Percentiles rank a stretch among this genome's conserved stretches.
Conservation (phyloP, 2,113 vertebrate genomes). For the Sitta europaea region DNA sequence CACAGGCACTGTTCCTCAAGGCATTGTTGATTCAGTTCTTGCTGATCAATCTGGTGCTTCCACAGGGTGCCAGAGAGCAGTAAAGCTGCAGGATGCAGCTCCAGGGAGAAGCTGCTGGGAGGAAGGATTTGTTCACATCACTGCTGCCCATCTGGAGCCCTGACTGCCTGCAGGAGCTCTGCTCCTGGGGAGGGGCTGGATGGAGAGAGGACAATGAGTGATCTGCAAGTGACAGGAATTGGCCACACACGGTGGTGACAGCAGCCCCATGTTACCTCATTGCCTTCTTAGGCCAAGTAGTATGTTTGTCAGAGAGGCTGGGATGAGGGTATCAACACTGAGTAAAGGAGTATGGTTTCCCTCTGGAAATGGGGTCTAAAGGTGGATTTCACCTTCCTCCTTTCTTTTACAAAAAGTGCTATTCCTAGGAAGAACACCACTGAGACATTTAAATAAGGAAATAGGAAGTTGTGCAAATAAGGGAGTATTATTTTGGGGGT, state of each 20-base stretch:
- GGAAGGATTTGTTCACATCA: neutral
- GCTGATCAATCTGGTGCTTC: neutral
- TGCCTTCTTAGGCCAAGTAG: neutral
- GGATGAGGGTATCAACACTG: neutral
- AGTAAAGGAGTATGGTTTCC: neutral
- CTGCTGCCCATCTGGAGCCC: neutral
- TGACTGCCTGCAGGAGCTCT: neutral
- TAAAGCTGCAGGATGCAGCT: neutral
- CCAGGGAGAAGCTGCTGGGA: neutral
- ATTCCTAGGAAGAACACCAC: neutral
- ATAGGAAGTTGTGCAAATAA: neutral
- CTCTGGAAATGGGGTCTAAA: neutral
- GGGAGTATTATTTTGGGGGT: neutral
- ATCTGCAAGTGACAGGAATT: neutral
- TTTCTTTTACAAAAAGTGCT: neutral
- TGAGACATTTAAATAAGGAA: neutral
- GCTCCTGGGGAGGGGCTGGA: neutral
- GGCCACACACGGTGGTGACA: neutral
- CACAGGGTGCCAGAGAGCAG: neutral
- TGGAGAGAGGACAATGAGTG: neutral
- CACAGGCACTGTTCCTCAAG: neutral
- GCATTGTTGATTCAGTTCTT: neutral
- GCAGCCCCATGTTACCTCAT: neutral
- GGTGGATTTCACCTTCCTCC: neutral
- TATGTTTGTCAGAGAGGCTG: neutral